Conservation (phyloP, 2,113 vertebrate species). For the Laticauda colubrina region DNA sequence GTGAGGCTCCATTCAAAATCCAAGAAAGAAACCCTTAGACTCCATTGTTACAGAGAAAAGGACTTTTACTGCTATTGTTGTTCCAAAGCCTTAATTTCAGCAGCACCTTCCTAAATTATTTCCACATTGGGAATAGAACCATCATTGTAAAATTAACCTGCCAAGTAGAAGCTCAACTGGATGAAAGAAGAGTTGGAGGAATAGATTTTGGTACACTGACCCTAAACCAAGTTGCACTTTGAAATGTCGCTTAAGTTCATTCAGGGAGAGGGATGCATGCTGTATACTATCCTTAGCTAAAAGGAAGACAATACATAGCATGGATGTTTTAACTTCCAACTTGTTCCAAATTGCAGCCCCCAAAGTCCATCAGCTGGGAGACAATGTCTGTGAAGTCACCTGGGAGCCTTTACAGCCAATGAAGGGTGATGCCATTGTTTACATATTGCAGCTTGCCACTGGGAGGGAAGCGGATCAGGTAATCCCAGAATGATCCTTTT, state of each 20-base stretch:
- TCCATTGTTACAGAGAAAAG: no score
- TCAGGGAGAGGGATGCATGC: not conserved
- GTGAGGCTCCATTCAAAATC: no score
- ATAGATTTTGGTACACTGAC: not conserved
- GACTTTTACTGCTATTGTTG: no score
- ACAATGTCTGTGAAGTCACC: slow-evolving; percentile 72
- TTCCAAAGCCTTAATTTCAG: not conserved
- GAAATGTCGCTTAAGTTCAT: not conserved
- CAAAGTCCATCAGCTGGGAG: slow-evolving; percentile 70
- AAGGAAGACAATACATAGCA: not conserved
- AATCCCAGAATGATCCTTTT: slow-evolving; percentile 5
- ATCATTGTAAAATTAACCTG: not conserved
- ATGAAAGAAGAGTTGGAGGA: not conserved
- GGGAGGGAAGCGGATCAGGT: slow-evolving; percentile 78
- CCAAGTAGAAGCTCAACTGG: not conserved
- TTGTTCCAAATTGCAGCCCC: slow-evolving; percentile 64
- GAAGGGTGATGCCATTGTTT: slow-evolving; percentile 79
- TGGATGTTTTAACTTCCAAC: not conserved
- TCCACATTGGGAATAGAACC: not conserved
- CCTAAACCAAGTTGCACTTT: not conserved
- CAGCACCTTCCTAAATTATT: not conserved
- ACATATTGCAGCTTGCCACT: slow-evolving; percentile 74
- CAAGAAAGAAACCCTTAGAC: no score
- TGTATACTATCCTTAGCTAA: not conserved
- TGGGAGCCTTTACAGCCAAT: slow-evolving; percentile 78